Evolutionary conservation across 1,140 invertebrate species (phyloP).

Genomic region (Odontomachus brunneus): DNA sequence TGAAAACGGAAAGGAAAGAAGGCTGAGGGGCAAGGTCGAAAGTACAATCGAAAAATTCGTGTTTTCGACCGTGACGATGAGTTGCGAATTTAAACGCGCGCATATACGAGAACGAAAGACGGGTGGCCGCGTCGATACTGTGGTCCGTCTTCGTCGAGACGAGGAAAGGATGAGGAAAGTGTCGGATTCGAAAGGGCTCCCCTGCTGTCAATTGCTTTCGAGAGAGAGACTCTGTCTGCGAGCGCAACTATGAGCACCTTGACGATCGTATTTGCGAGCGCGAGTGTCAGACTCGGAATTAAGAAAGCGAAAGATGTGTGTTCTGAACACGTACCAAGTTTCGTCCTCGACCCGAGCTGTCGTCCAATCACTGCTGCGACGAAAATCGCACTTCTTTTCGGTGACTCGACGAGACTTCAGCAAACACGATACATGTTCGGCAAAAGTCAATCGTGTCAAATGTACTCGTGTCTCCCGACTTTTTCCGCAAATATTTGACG

Average conservation of each 20-base stretch:
- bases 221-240: neutral
- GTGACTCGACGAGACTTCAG: neutral
- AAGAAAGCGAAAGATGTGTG: no score
- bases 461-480: neutral
- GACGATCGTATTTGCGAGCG: neutral
- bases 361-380: neutral
- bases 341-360: neutral
- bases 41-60: neutral
- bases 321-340: neutral
- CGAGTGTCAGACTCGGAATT: neutral
- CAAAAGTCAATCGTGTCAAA: neutral
- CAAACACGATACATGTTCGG: neutral
- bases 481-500: no score
- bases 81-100: slow-evolving; percentile 4
- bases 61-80: neutral
- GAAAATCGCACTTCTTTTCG: neutral
- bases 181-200: slow-evolving; percentile 21
- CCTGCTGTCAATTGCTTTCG: slow-evolving; percentile 7
- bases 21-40: neutral
- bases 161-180: slow-evolving; percentile 33
- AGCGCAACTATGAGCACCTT: neutral
- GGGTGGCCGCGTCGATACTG: neutral
- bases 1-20: neutral
- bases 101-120: slow-evolving; percentile 12
- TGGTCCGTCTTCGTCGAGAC: neutral